Percentiles rank a stretch among this genome's conserved stretches.
These are phyloP conservation scores for Cinclus cinclus DNA, from an alignment of 2,113 vertebrate species.

Conservation along the genomic window DNA sequence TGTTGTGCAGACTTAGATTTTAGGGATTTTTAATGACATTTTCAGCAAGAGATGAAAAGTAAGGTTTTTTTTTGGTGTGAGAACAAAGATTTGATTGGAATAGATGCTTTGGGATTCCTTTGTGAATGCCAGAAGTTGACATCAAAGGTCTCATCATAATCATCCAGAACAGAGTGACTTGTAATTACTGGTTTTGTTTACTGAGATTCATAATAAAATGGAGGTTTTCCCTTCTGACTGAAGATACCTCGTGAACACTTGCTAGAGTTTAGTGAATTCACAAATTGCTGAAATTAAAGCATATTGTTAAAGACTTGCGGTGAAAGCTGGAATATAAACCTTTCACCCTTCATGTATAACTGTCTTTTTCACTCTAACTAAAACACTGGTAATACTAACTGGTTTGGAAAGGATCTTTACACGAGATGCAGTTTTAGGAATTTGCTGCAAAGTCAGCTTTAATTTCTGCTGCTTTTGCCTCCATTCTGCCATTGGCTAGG, in stretches of 20 bases:
- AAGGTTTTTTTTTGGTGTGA: neutral
- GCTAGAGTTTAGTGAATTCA: neutral
- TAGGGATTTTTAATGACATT: neutral
- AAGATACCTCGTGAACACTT: neutral
- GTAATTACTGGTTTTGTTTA: neutral
- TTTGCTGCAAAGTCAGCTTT: neutral
- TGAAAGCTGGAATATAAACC: neutral
- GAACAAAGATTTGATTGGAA: neutral
- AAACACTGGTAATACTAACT: neutral
- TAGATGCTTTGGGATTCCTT: neutral
- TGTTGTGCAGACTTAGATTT: neutral
- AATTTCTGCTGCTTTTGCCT: neutral
- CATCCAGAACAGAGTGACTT: neutral
- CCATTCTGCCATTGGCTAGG: neutral
- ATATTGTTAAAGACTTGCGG: neutral
- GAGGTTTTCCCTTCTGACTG: neutral
- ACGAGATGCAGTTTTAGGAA: neutral
- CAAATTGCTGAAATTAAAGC: neutral
- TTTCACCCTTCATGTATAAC: neutral
- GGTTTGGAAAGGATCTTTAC: neutral
- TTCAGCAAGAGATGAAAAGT: neutral
- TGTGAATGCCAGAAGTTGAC: neutral
- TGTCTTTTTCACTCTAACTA: neutral
- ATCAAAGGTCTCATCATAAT: neutral
- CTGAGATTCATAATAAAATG: neutral